Percentiles rank a stretch among this genome's conserved stretches.
Evolutionary conservation across 2,113 vertebrate species (phyloP).

Genomic region (Mesocricetus auratus): DNA sequence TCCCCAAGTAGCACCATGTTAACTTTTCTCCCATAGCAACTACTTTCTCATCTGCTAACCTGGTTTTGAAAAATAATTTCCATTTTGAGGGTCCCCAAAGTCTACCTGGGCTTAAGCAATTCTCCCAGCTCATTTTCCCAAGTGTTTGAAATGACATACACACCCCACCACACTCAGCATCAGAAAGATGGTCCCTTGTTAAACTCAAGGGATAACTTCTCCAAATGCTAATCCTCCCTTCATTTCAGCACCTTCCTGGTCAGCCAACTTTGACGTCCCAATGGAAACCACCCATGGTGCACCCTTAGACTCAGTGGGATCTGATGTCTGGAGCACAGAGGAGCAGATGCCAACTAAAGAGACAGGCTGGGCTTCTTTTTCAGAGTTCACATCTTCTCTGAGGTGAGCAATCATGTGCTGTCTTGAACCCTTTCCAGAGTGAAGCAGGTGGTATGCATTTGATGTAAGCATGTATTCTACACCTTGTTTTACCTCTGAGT

Average conservation of each 20-base stretch:
- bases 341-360: constrained; percentile 88
- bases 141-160: neutral
- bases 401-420: constrained; percentile 83
- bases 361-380: constrained; percentile 96
- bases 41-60: neutral
- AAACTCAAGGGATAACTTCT: neutral
- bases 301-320: constrained; percentile 87
- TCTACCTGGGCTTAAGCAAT: neutral
- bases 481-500: neutral
- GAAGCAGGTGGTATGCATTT: neutral
- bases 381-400: constrained; percentile 91
- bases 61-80: neutral
- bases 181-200: neutral
- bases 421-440: fast-evolving
- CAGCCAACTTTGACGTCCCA: constrained; percentile 96
- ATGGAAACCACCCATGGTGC: constrained; percentile 95
- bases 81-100: neutral
- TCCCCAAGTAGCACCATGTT: neutral
- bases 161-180: neutral
- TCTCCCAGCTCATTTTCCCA: neutral
- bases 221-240: neutral
- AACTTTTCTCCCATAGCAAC: neutral
- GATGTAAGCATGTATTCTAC: neutral
- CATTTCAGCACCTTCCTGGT: constrained; percentile 93
- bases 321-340: constrained; percentile 93